Evolutionary conservation across 2,113 vertebrate species (phyloP), one percentile per base, ranked within the genome.

Genomic region (Carassius carassius): DNA sequence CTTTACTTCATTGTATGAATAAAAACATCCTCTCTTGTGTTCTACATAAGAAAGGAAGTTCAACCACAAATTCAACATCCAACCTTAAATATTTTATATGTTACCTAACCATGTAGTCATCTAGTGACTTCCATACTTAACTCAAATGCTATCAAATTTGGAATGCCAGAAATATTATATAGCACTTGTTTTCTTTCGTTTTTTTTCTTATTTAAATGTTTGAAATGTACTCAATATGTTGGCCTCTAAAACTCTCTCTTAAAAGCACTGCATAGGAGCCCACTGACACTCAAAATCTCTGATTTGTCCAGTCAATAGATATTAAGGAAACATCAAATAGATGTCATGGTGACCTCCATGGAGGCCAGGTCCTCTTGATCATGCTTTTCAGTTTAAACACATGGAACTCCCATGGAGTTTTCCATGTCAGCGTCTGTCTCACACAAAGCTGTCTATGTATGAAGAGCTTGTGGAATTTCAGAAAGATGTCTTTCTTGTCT

Each of bases 391-490:
- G 13, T 37, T 65, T 80, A 80, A 80, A 44, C 12, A 7, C 17
- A n/a, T 62, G 32, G 54, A 58, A 78, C 7, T 83, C 75, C 41
- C 32, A 78, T 84, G 19, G 76, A 37, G 54, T 58, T 41, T 58
- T 85, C 63, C n/a, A 49, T 12, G 23, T n/a, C 11, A 41, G 23
- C 19, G 60, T 88, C 63, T 51, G 44, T 54, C 25, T 69, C 4
- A 44, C 29, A 85, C 79, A 87, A 81, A 69, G 77, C 47, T 74
- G 63, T 72, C 60, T 73, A 54, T 73, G 58, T 78, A 41, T 78
- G 44, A 44, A 47, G 58, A 65, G 54, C 62, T 82, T 83, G 73
- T 75, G 75, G 69, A 83, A 86, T 88, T 75, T 51, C 29, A 49
- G 35, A 21, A 4, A 23, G 25, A 72, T 7, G 14, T 35, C 54